These are phyloP conservation scores for Osmerus mordax DNA, from an alignment of 2,113 vertebrate species.

Conservation along the genomic window DNA sequence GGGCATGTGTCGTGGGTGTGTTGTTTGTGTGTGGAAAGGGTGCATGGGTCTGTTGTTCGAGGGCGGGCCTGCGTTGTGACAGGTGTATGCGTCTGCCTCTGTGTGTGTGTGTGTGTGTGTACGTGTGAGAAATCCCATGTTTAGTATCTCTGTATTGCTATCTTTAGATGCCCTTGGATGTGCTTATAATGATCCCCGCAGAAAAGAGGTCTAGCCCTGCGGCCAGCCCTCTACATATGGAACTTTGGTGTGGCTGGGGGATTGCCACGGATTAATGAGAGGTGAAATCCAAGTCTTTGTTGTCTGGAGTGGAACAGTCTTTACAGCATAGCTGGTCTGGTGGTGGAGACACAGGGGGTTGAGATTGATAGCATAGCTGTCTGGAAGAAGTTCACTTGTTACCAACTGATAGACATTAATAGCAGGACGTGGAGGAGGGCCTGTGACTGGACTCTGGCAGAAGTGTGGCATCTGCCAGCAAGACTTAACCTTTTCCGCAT, in stretches of 20 bases:
- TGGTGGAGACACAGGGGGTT: slow-evolving; percentile 26
- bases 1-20: neutral
- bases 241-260: slow-evolving; percentile 22
- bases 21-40: neutral
- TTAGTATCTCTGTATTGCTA: slow-evolving; percentile 12
- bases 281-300: slow-evolving; percentile 47
- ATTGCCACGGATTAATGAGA: slow-evolving; percentile 37
- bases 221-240: slow-evolving; percentile 23
- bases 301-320: slow-evolving; percentile 4
- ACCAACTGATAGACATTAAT: neutral
- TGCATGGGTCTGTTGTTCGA: neutral
- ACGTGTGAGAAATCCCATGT: neutral
- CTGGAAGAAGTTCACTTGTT: neutral
- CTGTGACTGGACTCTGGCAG: neutral
- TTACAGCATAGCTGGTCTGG: slow-evolving; percentile 32
- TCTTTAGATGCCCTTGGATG: slow-evolving; percentile 7
- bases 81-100: neutral
- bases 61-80: slow-evolving; percentile 2
- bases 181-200: slow-evolving; percentile 15
- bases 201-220: slow-evolving; percentile 26
- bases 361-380: neutral
- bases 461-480: neutral
- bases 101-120: neutral
- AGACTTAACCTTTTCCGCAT: neutral
- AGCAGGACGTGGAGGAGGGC: neutral